Conservation (phyloP, 2,888 invertebrate species). For the Drosophila cognata region DNA sequence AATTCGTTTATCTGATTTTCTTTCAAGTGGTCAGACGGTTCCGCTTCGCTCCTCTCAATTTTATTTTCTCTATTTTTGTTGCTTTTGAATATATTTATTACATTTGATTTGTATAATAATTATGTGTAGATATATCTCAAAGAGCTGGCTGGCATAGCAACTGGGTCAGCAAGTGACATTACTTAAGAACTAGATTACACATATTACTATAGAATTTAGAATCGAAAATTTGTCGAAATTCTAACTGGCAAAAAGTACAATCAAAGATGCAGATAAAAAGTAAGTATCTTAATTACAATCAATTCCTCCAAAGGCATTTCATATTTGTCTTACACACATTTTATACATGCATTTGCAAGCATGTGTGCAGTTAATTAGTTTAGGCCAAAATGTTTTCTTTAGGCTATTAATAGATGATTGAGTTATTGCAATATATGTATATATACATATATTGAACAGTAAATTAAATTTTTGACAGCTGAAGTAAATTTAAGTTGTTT, state of each 20-base stretch:
- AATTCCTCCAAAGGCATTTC: neutral
- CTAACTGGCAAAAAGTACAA: too few species aligned
- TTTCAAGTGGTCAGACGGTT: slow-evolving; percentile 60
- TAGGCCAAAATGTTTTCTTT: neutral
- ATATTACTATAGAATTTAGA: too few species aligned
- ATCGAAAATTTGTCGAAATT: too few species aligned
- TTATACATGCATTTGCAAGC: neutral
- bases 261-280: too few species aligned
- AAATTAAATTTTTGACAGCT: neutral
- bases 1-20: slow-evolving; percentile 72
- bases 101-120: neutral
- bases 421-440: neutral
- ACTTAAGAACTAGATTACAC: too few species aligned
- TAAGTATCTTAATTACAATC: neutral
- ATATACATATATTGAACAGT: neutral
- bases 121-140: neutral
- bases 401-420: neutral
- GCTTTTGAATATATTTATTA: slow-evolving; percentile 43
- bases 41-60: slow-evolving; percentile 27
- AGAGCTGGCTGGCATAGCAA: too few species aligned
- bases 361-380: neutral
- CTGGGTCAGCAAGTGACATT: too few species aligned
- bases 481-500: neutral
- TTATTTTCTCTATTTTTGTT: slow-evolving; percentile 15
- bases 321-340: neutral